These are phyloP conservation scores for Muraenolepis orangiensis DNA, from an alignment of 2,797 vertebrate species.

Conservation along the genomic window DNA sequence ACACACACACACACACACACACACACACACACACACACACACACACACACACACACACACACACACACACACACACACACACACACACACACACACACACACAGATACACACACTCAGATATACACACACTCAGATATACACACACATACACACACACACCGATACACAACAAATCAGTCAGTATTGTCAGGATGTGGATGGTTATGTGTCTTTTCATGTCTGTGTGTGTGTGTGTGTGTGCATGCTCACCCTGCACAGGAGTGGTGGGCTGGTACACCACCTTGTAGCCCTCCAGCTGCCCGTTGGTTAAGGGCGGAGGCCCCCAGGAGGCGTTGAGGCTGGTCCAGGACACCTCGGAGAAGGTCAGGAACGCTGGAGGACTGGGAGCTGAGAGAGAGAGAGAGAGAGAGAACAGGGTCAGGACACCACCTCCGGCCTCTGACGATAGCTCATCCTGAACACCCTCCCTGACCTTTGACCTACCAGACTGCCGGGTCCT, in stretches of 20 bases:
- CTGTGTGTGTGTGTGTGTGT: background rate
- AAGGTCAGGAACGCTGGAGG: slow-evolving; percentile 86
- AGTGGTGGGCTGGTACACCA: slow-evolving; percentile 86
- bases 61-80: too few relatives aligned
- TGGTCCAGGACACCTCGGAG: slow-evolving; percentile 89
- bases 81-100: too few relatives aligned
- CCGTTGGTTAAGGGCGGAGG: slow-evolving; percentile 85
- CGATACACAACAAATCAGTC: too few relatives aligned
- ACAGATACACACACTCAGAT: too few relatives aligned
- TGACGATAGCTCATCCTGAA: background rate
- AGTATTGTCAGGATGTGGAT: too few relatives aligned
- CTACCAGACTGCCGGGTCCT: slow-evolving; percentile 88
- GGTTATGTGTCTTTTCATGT: background rate
- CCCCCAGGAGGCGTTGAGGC: slow-evolving; percentile 93
- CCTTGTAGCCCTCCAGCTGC: slow-evolving; percentile 89
- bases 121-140: too few relatives aligned
- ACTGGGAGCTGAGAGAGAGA: slow-evolving; percentile 78
- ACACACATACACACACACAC: too few relatives aligned
- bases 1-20: too few relatives aligned
- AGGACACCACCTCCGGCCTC: background rate
- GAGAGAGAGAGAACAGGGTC: background rate
- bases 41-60: too few relatives aligned
- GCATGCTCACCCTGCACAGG: slow-evolving; percentile 81
- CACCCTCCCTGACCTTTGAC: background rate
- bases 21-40: too few relatives aligned